Percentiles rank a stretch among this genome's conserved stretches.
Conservation (phyloP, 2,888 invertebrate genomes). For the Anticlea derivata region DNA sequence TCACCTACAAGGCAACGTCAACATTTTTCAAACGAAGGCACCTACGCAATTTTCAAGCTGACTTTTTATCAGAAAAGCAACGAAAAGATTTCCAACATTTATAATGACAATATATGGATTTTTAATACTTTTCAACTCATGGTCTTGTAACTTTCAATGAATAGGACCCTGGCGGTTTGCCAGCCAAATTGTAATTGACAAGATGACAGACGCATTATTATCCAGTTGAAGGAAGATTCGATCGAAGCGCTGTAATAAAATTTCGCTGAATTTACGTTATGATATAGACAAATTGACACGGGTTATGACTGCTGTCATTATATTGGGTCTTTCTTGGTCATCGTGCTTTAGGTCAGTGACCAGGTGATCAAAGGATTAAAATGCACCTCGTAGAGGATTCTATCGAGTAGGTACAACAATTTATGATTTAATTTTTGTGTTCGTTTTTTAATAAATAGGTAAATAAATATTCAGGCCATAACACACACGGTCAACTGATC, state of each 20-base stretch:
- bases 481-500: no score
- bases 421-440: not conserved
- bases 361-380: no score
- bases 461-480: no score
- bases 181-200: slow-evolving; percentile 49
- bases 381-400: no score
- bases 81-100: not conserved
- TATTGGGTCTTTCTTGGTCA: no score
- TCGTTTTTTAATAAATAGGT: no score
- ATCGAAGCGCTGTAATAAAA: slow-evolving; percentile 30
- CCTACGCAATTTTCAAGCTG: not conserved
- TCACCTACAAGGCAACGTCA: no score
- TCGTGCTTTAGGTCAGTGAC: no score
- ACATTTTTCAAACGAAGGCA: no score
- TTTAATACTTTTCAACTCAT: slow-evolving; percentile 33
- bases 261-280: slow-evolving; percentile 1
- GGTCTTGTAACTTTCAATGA: slow-evolving; percentile 40
- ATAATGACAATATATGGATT: slow-evolving; percentile 1
- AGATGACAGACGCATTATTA: slow-evolving; percentile 41
- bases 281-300: not conserved
- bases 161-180: slow-evolving; percentile 44
- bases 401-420: no score
- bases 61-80: not conserved
- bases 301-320: no score
- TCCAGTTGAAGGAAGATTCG: slow-evolving; percentile 37